phyloP scores from a whole-genome alignment of 2,888 invertebrate genomes.

The Ormyrus labotus region DNA sequence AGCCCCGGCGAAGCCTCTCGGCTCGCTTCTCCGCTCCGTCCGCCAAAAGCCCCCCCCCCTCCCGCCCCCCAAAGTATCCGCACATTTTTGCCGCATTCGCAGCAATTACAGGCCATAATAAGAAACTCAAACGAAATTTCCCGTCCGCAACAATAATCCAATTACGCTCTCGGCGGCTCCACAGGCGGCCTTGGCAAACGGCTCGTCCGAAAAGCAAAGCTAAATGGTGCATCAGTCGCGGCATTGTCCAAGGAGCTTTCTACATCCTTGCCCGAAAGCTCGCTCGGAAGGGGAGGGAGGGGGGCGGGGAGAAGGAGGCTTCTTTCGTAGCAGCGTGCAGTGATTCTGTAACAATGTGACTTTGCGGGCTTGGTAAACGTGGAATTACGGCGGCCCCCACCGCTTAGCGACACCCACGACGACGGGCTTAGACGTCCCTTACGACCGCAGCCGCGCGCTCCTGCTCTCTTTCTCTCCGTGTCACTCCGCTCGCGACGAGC shows the following conservation, averaged over 20 bases:
- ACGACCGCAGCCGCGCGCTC: constrained; percentile 50
- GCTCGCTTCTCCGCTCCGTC: too few species aligned
- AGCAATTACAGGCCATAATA: constrained; percentile 32
- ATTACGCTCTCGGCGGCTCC: constrained; percentile 23
- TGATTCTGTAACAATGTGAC: constrained; percentile 42
- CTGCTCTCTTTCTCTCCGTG: constrained; percentile 52
- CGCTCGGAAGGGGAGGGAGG: background rate
- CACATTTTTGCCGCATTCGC: constrained; percentile 43
- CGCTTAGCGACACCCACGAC: background rate
- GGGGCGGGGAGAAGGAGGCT: too few species aligned
- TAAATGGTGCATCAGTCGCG: too few species aligned
- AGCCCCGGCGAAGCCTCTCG: too few species aligned
- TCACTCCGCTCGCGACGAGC: constrained; percentile 28
- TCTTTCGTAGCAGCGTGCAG: constrained; percentile 7
- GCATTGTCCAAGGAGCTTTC: too few species aligned
- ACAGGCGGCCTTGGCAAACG: background rate
- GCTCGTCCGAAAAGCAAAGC: background rate
- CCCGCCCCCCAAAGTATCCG: constrained; percentile 18
- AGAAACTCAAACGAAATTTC: constrained; percentile 47
- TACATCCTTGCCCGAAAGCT: too few species aligned
- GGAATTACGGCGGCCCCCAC: constrained; percentile 58
- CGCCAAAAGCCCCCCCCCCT: background rate
- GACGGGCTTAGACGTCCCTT: constrained; percentile 11
- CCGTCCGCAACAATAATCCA: constrained; percentile 48
- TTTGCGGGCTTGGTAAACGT: constrained; percentile 55